Conservation (phyloP, 2,797 vertebrate genomes). For the Sebastes taczanowskii region DNA sequence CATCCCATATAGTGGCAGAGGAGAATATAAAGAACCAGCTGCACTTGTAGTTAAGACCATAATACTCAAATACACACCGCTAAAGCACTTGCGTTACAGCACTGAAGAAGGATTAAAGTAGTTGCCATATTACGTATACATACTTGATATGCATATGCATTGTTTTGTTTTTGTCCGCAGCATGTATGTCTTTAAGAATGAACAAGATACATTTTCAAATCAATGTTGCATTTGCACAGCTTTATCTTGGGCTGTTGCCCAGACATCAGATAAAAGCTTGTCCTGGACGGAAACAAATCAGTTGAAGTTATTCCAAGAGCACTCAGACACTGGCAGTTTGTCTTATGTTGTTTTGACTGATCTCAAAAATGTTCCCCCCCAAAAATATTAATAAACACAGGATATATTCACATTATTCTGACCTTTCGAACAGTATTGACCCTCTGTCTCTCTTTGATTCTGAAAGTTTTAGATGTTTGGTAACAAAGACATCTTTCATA, state of each 20-base stretch:
- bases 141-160: neutral
- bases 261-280: constrained; percentile 15
- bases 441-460: neutral
- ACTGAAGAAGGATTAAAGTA: neutral
- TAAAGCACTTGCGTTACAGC: neutral
- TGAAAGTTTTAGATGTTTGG: neutral
- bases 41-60: neutral
- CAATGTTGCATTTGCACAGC: constrained; percentile 10
- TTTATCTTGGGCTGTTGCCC: constrained; percentile 23
- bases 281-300: constrained; percentile 4
- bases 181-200: neutral
- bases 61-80: neutral
- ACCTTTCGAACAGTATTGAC: neutral
- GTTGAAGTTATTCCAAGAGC: constrained; percentile 27
- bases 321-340: neutral
- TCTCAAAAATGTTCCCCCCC: neutral
- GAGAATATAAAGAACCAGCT: neutral
- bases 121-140: neutral
- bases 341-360: neutral
- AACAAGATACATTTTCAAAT: constrained; percentile 8
- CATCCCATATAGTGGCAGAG: neutral
- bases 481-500: neutral
- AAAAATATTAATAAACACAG: neutral
- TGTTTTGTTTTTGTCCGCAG: neutral
- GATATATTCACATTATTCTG: neutral